Conservation (phyloP, 2,113 vertebrate genomes). For the Psittacula cyanocephala region DNA sequence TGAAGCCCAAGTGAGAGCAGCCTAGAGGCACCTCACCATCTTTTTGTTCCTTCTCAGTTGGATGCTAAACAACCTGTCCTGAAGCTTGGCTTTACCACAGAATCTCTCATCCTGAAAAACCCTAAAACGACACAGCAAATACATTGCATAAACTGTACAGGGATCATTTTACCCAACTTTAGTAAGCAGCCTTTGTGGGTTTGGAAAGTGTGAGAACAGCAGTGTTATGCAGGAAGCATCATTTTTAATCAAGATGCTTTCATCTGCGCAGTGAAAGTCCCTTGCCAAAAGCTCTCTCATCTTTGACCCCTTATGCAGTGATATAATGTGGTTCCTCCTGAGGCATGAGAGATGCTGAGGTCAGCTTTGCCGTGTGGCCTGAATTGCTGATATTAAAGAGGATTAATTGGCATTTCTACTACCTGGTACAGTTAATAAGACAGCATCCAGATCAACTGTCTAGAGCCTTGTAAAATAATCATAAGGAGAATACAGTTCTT, state of each 20-base stretch:
- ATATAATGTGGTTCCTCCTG: slow-evolving; percentile 38
- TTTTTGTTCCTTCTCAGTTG: slow-evolving; percentile 17
- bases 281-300: slow-evolving; percentile 49
- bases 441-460: slow-evolving; percentile 57
- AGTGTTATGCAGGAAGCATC: slow-evolving; percentile 33
- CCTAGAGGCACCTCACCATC: not conserved
- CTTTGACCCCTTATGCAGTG: slow-evolving; percentile 33
- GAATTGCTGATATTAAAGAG: slow-evolving; percentile 61
- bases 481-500: slow-evolving; percentile 48
- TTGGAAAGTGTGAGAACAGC: slow-evolving; percentile 45
- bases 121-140: slow-evolving; percentile 35
- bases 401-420: slow-evolving; percentile 58
- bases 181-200: slow-evolving; percentile 48
- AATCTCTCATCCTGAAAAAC: slow-evolving; percentile 26
- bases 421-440: slow-evolving; percentile 59
- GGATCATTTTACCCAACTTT: slow-evolving; percentile 45
- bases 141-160: slow-evolving; percentile 39
- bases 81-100: not conserved
- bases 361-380: slow-evolving; percentile 45
- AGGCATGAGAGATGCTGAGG: slow-evolving; percentile 40
- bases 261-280: slow-evolving; percentile 39
- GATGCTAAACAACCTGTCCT: slow-evolving; percentile 35
- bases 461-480: slow-evolving; percentile 62
- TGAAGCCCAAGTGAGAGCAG: not conserved
- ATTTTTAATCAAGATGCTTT: slow-evolving; percentile 60